These are phyloP conservation scores for Eupeodes corollae DNA, from an alignment of 1,140 invertebrate genomes.

Conservation along the genomic window DNA sequence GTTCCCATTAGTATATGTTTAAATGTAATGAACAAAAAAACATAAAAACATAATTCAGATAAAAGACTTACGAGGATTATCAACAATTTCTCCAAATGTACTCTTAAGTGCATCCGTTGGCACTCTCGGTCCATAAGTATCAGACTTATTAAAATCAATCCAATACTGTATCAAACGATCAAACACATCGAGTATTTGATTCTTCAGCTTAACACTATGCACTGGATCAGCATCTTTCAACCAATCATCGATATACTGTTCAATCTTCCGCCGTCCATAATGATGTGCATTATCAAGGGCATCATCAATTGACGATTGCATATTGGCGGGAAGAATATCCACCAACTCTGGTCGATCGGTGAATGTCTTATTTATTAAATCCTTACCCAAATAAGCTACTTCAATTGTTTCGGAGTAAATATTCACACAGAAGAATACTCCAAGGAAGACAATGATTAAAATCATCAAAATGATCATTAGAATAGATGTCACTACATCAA, in stretches of 20 bases:
- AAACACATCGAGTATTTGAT: conserved; percentile 85
- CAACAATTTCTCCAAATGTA: conserved; percentile 43
- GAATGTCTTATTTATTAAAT: conserved; percentile 80
- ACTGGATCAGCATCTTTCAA: conserved; percentile 68
- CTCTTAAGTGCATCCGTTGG: conserved; percentile 53
- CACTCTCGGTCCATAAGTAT: conserved; percentile 53
- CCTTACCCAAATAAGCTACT: conserved; percentile 75
- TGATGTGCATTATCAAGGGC: conserved; percentile 84
- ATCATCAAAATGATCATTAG: conserved; percentile 52
- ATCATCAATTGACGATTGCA: conserved; percentile 63
- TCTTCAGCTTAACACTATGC: conserved; percentile 76
- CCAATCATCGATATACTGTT: conserved; percentile 42
- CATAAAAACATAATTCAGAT: conserved; percentile 9
- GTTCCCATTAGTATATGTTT: not conserved
- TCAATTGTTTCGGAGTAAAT: conserved; percentile 92
- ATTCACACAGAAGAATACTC: conserved; percentile 45
- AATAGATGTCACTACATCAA: conserved; percentile 48
- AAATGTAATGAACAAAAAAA: not conserved
- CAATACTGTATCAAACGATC: conserved; percentile 87
- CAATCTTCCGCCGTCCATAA: conserved; percentile 52
- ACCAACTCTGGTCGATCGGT: conserved; percentile 78
- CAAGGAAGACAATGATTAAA: conserved; percentile 44
- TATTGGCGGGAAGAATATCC: conserved; percentile 57
- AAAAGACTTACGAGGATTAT: conserved; percentile 29
- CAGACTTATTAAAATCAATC: conserved; percentile 54